Evolutionary conservation across 2,888 invertebrate species (phyloP).

Genomic region (Julus scandinavius): DNA sequence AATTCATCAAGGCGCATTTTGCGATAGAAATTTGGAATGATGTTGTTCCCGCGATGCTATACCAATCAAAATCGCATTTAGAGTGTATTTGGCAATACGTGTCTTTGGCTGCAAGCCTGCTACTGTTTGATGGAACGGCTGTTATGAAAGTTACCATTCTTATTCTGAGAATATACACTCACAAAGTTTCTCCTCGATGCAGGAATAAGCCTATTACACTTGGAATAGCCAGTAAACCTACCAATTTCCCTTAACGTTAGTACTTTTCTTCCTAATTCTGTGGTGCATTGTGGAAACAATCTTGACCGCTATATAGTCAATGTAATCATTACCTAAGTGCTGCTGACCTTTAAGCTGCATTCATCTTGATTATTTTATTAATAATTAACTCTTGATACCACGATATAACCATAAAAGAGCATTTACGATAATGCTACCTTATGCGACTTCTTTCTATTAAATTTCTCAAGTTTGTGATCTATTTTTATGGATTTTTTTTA

Average conservation of each 20-base stretch:
- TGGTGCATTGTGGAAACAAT: background rate
- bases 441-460: background rate
- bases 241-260: background rate
- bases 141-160: background rate
- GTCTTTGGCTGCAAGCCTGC: background rate
- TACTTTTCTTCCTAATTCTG: background rate
- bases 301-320: background rate
- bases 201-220: background rate
- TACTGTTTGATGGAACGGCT: background rate
- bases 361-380: background rate
- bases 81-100: constrained; percentile 9
- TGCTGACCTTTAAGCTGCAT: background rate
- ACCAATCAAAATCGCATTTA: constrained; percentile 42
- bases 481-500: no score
- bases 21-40: constrained; percentile 16
- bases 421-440: no score
- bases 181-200: background rate
- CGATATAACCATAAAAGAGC: background rate
- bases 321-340: background rate
- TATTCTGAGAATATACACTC: background rate
- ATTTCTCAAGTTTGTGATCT: no score
- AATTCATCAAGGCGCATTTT: constrained; percentile 28
- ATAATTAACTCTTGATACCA: background rate
- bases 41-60: constrained; percentile 7
- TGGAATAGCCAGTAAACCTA: no score